Base-by-base conservation (phyloP, 2,797 vertebrate genomes). In the Helarctos malayanus region DNA sequence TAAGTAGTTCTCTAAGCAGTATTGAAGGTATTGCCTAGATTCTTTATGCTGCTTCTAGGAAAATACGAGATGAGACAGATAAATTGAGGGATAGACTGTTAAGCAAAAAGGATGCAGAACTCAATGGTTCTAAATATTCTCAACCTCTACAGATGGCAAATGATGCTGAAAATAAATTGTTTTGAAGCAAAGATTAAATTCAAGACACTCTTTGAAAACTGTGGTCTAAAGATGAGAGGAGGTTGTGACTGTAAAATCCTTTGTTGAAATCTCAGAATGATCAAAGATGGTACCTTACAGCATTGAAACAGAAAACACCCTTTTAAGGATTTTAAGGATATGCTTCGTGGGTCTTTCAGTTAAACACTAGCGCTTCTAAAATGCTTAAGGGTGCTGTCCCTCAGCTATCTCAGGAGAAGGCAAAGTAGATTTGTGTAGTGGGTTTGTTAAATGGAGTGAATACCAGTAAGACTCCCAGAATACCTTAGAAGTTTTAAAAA, bases 91-190 rank as follows among this genome's bases (percentile, higher is more conserved):
- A 27, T 35, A 6, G 23, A 49, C 27, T 88, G n/a, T 27, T 80
- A 84, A 79, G 52, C 41, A 71, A 73, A 69, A 76, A 47, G 25
- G 19, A 88, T 0, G 3, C 32, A 57, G 16, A 27, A 49, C 11
- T 54, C 38, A 25, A 85, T 75, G 14, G 13, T 49, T 47, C 85
- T 68, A 25, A 96, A 85, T 59, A 68, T 57, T 68, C 19, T 80
- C 18, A 88, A 19, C 5, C 8, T 89, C 12, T 71, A 52, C 12
- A 63, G 21, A 49, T 92, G 69, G 54, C 10, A 83, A 73, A 88
- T 63, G 69, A 79, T 88, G n/a, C 15, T n/a, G 5, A 93, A 90
- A 61, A 38, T 27, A 94, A 78, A 71, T 78, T 91, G 41, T 85
- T 94, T 89, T 79, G 41, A 80, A 82, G 21, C 25, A 91, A 92